phyloP scores from a whole-genome alignment of 2,888 invertebrate genomes.

The Epistrophe grossulariae region DNA sequence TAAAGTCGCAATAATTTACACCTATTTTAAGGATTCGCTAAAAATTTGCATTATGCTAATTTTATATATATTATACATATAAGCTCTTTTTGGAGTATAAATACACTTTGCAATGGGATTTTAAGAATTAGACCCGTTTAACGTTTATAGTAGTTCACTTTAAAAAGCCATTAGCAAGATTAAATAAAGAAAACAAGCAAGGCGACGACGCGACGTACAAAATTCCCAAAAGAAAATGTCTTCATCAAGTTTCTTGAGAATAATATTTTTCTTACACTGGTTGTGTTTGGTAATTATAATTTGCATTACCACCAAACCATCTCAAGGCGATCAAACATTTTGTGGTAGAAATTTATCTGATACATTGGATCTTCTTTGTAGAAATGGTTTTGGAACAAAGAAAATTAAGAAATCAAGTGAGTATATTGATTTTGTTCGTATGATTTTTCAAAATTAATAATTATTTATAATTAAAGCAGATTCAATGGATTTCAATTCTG shows the following conservation, averaged over 20 bases:
- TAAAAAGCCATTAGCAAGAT: neutral
- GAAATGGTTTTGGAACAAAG: conserved; percentile 9
- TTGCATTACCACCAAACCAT: conserved; percentile 27
- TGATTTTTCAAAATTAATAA: neutral
- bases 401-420: conserved; percentile 35
- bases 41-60: conserved; percentile 30
- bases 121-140: conserved; percentile 2
- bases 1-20: neutral
- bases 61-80: neutral
- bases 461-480: neutral
- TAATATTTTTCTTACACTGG: conserved; percentile 25
- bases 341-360: conserved; percentile 35
- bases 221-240: neutral
- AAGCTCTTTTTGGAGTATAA: conserved; percentile 1
- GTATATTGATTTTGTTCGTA: neutral
- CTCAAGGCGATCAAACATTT: conserved; percentile 34
- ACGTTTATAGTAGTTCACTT: neutral
- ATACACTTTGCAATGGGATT: neutral
- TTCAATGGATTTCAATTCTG: neutral
- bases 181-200: neutral
- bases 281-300: conserved; percentile 25
- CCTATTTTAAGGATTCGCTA: conserved; percentile 9
- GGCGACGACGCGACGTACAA: too few species aligned
- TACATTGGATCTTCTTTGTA: conserved; percentile 32
- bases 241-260: neutral